phyloP scores from a whole-genome alignment of 2,113 vertebrate genomes.

The Charadrius vociferus region DNA sequence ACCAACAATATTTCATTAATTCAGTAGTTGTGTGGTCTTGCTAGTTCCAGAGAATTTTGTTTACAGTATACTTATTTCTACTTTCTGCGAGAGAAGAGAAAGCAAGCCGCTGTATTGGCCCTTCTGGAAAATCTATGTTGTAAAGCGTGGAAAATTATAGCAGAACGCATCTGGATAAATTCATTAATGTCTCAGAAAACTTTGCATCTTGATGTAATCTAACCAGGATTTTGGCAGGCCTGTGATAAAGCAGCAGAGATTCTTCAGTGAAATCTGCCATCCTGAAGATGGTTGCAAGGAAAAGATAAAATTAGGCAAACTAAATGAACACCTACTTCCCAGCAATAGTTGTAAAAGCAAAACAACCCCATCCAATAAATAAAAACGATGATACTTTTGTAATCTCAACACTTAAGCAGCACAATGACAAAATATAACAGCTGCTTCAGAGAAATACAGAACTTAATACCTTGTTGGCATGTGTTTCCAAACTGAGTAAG shows the following conservation, averaged over 20 bases:
- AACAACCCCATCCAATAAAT: not conserved
- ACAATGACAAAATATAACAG: not conserved
- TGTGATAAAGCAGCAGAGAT: not conserved
- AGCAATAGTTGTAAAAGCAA: not conserved
- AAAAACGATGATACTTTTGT: not conserved
- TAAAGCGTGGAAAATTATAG: not conserved
- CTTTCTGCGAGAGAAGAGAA: not conserved
- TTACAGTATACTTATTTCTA: not conserved
- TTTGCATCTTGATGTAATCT: not conserved
- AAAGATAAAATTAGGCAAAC: not conserved
- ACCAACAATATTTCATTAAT: not conserved
- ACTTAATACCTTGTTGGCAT: not conserved
- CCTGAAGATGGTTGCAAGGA: not conserved
- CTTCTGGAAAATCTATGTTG: not conserved
- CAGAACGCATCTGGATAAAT: not conserved
- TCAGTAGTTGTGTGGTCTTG: not conserved
- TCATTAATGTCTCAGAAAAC: not conserved
- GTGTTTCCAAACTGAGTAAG: not conserved
- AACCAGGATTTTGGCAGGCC: not conserved
- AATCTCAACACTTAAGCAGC: not conserved
- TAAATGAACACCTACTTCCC: not conserved
- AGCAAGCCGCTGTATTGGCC: not conserved
- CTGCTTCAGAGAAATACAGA: not conserved
- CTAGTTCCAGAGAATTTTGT: not conserved
- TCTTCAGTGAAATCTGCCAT: not conserved